These are phyloP conservation scores for Octopus sinensis DNA, from an alignment of 1,140 invertebrate genomes.

Conservation along the genomic window DNA sequence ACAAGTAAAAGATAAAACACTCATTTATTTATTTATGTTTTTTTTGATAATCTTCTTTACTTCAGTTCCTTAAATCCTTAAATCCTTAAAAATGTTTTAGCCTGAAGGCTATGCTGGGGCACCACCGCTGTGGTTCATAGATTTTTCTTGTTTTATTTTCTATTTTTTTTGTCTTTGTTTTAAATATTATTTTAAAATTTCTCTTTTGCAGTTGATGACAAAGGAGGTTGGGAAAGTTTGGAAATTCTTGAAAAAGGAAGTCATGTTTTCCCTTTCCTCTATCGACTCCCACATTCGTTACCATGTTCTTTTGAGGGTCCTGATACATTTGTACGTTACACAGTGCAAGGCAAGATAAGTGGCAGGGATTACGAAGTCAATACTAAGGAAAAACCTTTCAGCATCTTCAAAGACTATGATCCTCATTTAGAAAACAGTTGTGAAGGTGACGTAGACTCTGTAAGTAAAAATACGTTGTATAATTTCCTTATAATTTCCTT, in stretches of 20 bases:
- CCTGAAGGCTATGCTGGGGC: too few species aligned
- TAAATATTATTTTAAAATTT: too few species aligned
- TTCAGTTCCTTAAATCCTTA: too few species aligned
- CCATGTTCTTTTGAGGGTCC: conserved; percentile 52
- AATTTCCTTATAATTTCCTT: too few species aligned
- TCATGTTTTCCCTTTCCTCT: conserved; percentile 52
- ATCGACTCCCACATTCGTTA: conserved; percentile 47
- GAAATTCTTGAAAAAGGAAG: conserved; percentile 48
- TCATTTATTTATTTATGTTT: too few species aligned
- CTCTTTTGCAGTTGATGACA: conserved; percentile 36
- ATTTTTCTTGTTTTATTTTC: too few species aligned
- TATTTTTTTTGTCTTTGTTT: too few species aligned
- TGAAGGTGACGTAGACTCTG: not conserved
- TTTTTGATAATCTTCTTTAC: too few species aligned
- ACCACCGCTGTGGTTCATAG: too few species aligned
- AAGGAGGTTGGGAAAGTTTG: conserved; percentile 47
- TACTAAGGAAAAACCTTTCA: conserved; percentile 43
- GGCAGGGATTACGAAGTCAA: conserved; percentile 45
- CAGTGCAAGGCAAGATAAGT: conserved; percentile 47
- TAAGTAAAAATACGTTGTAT: too few species aligned
- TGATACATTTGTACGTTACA: conserved; percentile 46
- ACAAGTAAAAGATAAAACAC: too few species aligned
- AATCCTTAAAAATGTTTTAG: too few species aligned
- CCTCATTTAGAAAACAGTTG: conserved; percentile 33
- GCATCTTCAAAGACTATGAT: conserved; percentile 47